These are phyloP conservation scores for Scylla paramamosain DNA, from an alignment of 1,140 invertebrate species.

Conservation along the genomic window DNA sequence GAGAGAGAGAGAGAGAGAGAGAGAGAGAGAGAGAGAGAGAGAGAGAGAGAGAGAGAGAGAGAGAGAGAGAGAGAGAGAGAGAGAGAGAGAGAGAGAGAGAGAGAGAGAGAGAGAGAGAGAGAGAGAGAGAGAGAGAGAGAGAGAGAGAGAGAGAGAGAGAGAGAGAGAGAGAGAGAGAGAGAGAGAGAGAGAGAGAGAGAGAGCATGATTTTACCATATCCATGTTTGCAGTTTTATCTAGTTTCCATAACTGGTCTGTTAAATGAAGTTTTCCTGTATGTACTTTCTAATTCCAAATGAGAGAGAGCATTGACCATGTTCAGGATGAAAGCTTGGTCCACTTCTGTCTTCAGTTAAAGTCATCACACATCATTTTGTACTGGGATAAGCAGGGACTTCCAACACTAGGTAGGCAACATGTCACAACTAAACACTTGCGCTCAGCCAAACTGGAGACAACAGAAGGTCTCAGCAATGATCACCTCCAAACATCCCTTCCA, in stretches of 20 bases:
- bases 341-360: neutral
- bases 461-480: neutral
- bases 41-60: slow-evolving; percentile 29
- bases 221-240: neutral
- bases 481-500: neutral
- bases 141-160: neutral
- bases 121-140: slow-evolving; percentile 13
- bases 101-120: slow-evolving; percentile 21
- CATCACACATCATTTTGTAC: neutral
- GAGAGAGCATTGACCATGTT: neutral
- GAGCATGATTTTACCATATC: neutral
- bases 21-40: slow-evolving; percentile 29
- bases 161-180: slow-evolving; percentile 3
- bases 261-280: neutral
- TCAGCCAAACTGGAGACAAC: neutral
- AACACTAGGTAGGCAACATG: neutral
- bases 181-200: slow-evolving; percentile 21
- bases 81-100: slow-evolving; percentile 3
- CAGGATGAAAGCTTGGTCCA: neutral
- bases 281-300: neutral
- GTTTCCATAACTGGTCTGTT: neutral
- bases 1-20: neutral
- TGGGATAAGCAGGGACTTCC: neutral
- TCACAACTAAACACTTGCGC: neutral
- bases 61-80: neutral